These are phyloP conservation scores for Maniola hyperantus DNA, from an alignment of 2,888 invertebrate genomes.

Conservation along the genomic window DNA sequence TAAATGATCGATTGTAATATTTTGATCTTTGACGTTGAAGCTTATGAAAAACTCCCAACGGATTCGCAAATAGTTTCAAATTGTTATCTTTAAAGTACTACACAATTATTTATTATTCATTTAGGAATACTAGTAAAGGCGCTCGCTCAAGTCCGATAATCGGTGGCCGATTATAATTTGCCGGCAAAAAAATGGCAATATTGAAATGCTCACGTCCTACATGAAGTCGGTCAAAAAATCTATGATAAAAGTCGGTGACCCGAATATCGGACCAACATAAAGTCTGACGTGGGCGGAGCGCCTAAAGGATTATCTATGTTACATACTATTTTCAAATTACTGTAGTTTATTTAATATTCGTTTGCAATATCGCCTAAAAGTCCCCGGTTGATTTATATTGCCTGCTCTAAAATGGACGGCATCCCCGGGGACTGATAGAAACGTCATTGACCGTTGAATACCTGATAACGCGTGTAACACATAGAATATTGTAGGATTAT, in stretches of 20 bases:
- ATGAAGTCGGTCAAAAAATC: no score
- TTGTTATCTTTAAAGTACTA: background rate
- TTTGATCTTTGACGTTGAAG: no score
- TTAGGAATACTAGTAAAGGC: background rate
- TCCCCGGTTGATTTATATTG: conserved; percentile 11
- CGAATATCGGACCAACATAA: no score
- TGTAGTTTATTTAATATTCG: conserved; percentile 1
- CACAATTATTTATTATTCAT: background rate
- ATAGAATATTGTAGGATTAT: conserved; percentile 6
- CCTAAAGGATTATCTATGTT: background rate
- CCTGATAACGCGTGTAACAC: conserved; percentile 18
- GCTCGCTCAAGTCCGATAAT: no score
- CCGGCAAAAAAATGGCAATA: no score
- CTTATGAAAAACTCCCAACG: no score
- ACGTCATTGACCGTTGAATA: conserved; percentile 18
- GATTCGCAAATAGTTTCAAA: no score
- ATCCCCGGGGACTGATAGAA: conserved; percentile 20
- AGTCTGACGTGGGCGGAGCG: no score
- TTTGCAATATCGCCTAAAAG: conserved; percentile 11
- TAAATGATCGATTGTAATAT: no score
- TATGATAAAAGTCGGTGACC: no score
- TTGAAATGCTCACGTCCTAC: no score
- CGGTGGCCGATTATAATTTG: no score
- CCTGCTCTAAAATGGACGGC: conserved; percentile 15
- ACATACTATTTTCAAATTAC: background rate